Conservation (phyloP, 2,797 vertebrate genomes). For the Protonibea diacanthus region DNA sequence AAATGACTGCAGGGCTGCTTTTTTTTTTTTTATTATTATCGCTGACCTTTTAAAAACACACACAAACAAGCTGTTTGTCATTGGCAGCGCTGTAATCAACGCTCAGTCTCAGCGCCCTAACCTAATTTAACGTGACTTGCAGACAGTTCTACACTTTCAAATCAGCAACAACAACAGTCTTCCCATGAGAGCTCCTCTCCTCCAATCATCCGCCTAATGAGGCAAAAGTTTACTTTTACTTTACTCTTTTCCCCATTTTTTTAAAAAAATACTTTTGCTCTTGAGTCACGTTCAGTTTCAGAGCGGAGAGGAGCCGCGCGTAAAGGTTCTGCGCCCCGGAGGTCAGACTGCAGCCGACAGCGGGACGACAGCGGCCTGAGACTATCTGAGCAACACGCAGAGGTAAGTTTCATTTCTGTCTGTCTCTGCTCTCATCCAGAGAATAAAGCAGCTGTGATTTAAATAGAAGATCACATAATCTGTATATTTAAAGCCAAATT, state of each 20-base stretch:
- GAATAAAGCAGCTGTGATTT: neutral
- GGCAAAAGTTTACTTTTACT: neutral
- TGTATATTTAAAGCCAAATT: neutral
- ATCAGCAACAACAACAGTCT: conserved; percentile 16
- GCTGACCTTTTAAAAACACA: conserved; percentile 4
- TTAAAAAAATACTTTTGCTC: neutral
- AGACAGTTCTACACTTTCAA: neutral
- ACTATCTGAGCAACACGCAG: conserved; percentile 3
- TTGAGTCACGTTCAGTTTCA: neutral
- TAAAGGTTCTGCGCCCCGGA: conserved; percentile 40
- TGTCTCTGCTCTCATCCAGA: neutral
- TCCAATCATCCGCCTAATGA: neutral
- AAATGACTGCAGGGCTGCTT: neutral
- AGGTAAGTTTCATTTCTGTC: neutral
- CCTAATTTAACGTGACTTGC: conserved; percentile 21
- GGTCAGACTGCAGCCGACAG: conserved; percentile 37
- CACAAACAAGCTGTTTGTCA: conserved; percentile 29
- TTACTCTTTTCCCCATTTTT: neutral
- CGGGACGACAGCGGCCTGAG: conserved; percentile 11
- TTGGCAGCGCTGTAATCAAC: neutral
- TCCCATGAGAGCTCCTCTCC: neutral
- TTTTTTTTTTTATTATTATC: neutral
- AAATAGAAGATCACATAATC: rapidly evolving
- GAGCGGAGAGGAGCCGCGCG: conserved; percentile 31
- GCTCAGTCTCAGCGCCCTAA: neutral